phyloP scores from a whole-genome alignment of 2,888 invertebrate genomes.

The Biston stratarius region DNA sequence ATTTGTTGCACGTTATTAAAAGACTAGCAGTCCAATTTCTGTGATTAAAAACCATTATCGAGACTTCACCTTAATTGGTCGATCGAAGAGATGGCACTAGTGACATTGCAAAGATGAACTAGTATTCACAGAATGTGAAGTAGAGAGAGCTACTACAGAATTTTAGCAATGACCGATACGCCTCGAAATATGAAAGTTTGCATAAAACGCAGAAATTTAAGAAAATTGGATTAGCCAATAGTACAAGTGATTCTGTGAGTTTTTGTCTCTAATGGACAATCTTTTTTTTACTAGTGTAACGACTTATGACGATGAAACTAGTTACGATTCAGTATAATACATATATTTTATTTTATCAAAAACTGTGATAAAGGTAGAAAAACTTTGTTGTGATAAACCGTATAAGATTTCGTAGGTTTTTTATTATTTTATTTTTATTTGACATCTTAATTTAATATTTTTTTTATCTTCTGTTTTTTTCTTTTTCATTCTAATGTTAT shows the following conservation, averaged over 20 bases:
- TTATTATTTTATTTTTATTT: no score
- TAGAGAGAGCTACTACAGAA: constrained; percentile 43
- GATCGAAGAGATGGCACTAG: constrained; percentile 3
- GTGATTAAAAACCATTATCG: neutral
- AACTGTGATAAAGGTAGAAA: no score
- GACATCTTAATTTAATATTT: no score
- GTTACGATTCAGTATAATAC: no score
- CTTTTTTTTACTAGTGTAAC: no score
- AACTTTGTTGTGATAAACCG: no score
- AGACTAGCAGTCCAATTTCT: neutral
- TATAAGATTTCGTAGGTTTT: no score
- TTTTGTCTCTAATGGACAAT: neutral
- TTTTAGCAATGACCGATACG: constrained; percentile 32
- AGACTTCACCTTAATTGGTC: neutral
- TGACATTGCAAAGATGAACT: constrained; percentile 19
- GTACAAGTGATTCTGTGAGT: neutral
- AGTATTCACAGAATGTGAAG: constrained; percentile 42
- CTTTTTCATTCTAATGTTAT: no score
- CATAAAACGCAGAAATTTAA: constrained; percentile 39
- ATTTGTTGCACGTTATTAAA: no score
- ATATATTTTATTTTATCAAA: no score
- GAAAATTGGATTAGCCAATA: constrained; percentile 14
- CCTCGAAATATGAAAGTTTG: constrained; percentile 43
- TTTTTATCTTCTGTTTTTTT: no score
- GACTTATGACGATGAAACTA: no score